phyloP scores from a whole-genome alignment of 2,797 vertebrate species.

The Ptychobarbus kaznakovi region DNA sequence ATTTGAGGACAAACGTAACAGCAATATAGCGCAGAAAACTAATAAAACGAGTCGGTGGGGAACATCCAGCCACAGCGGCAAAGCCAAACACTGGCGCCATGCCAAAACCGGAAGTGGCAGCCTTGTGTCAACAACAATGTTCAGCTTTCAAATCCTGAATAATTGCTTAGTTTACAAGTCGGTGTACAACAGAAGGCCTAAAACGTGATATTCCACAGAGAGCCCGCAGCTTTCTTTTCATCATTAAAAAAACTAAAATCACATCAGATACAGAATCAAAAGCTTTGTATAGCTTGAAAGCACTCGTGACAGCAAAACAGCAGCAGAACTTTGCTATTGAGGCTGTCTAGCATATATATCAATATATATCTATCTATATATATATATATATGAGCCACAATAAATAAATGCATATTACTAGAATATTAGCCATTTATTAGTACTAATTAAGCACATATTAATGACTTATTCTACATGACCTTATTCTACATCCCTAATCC shows the following conservation, averaged over 20 bases:
- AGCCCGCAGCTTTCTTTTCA: conserved; percentile 4
- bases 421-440: too few relatives aligned
- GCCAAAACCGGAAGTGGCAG: too few relatives aligned
- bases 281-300: conserved; percentile 19
- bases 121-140: neutral
- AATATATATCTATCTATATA: neutral
- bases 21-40: neutral
- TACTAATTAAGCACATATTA: too few relatives aligned
- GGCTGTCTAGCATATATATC: neutral
- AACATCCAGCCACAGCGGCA: neutral
- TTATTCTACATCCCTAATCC: too few relatives aligned
- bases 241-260: neutral
- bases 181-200: conserved; percentile 7
- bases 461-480: too few relatives aligned
- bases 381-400: neutral
- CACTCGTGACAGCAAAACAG: neutral
- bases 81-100: too few relatives aligned
- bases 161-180: neutral
- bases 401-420: too few relatives aligned
- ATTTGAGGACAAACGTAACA: neutral
- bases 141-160: neutral
- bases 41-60: neutral
- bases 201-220: neutral
- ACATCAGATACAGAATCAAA: conserved; percentile 3
- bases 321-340: neutral